Evolutionary conservation across 2,113 vertebrate species (phyloP), one percentile per base, ranked within the genome.

Genomic region (Coregonus clupeaformis): DNA sequence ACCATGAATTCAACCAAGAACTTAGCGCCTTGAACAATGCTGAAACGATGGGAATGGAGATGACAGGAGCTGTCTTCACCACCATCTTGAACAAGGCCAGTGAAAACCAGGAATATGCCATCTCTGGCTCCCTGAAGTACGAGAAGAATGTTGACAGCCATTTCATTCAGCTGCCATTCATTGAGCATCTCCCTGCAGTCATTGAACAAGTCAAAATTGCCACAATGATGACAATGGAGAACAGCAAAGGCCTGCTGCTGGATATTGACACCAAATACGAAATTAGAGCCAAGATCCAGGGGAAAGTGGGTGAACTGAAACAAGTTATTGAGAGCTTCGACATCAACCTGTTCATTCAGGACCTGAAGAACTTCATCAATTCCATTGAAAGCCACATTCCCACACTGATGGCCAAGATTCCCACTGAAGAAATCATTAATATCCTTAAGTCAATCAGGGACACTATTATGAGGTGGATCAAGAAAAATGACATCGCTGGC

Each of bases 101-200:
- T 0, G 71, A 91, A 45, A 93, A 89, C 77, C 86, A 95, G 82
- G 93, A 96, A 82, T 96, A 97, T 42, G 77, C 89, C 29, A 85
- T 97, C 75, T 94, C 93, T 88, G 94, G 93, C 70, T 94, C 91
- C 82, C 82, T 96, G 74, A 96, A 94, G 69, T 98, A 98, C 70
- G 96, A 98, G 86, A 98, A 98, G 91, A 98, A 94, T 79, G 93
- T 91, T 69, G 91, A 97, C 22, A 88, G 92, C 67, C 96, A 96
- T 67, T 71, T 93, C 16, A 90, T 98, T 76, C 90, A 88, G 78
- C 86, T 98, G 29, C 96, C 96, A 3, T 94, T 98, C 85, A 78
- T 95, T 68, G 91, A 95, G 86, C 70, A 86, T 63, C 85, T 97
- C 12, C 94, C 95, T 14, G 80, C 76, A 69, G 91, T 94, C 75